Base-by-base conservation (phyloP, 2,113 vertebrate genomes). In the Astatotilapia flaviijosephi region DNA sequence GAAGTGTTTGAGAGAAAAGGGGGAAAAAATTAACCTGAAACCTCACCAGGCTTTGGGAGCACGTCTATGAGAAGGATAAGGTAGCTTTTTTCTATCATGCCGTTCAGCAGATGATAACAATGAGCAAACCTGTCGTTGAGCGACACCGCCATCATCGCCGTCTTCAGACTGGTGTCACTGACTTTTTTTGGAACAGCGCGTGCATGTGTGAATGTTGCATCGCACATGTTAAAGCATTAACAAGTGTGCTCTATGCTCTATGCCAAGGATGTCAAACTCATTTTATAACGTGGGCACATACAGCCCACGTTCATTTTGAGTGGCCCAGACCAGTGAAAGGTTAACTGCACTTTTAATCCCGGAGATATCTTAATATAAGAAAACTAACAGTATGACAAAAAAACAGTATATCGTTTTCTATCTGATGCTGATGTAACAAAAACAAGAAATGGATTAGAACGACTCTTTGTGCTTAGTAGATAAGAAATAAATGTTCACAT, bases 1-100 rank as follows among this genome's bases (percentile, higher is more conserved):
- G 79, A 94, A 94, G 94, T 91, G 89, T 91, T 86, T 77, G 40
- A 80, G 81, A 79, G 82, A 77, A 13, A 28, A 19, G 14, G 3
- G 7, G 21, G 6, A 83, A 81, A 75, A 6, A 83, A 86, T 92
- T 80, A 88, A 84, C 90, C 90, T 90, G 90, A 90, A 83, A 83
- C 84, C 82, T 53, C 85, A 89, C 81, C 77, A 55, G 8, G 58
- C 85, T 90, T 77, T 70, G 83, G 79, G 77, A 91, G 88, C 82
- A 68, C 56, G 73, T 77, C 42, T 62, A 62, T 58, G 45, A 45
- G 84, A 86, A 87, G 79, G 80, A 80, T 28, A 81, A 82, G 83
- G 89, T 45, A 68, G 91, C 80, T 84, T 86, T 91, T 56, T 28
- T 68, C 55, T 65, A 88, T 82, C 91, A 23, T 45, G 82, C 31